Evolutionary conservation across 1,140 invertebrate species (phyloP), one percentile per base, ranked within the genome.

Genomic region (Conus ventricosus): DNA sequence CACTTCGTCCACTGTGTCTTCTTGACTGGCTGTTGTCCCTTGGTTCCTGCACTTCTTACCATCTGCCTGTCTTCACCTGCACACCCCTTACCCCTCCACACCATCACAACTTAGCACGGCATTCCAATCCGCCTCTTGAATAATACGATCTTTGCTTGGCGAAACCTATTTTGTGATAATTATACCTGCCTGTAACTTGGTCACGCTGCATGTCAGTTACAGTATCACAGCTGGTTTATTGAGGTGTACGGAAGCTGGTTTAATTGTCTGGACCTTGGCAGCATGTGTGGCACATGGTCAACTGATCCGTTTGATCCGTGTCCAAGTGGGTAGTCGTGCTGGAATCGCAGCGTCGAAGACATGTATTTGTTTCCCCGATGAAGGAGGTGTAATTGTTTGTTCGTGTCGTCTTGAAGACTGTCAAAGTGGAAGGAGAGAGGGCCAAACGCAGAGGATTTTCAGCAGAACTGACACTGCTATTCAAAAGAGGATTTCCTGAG

Each of bases 361-460:
- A 54, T 51, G 54, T 54, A 54, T 20, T 17, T 23, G 20, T 53
- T 81, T 54, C 27, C 27, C 51, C 51, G 20, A 51, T 81, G 78
- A 54, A 20, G 78, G 51, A 54, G 78, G 7, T 71, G 67, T 23
- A 71, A 23, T 71, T 71, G 67, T 71, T 71, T 8, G 67, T 71
- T 71, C 5, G 67, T 10, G 23, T 71, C 5, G 11, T 54, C 39
- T 20, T 51, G 54, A 54, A 81, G 39, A 81, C 39, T 4, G 27
- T 54, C 78, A 81, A 39, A 81, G 7, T 81, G 78, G 78, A 81
- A 54, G 78, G 51, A 6, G 78, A 81, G 11, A 81, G 78, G 39
- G 78, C 25, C 78, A 7, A 23, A 39, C 25, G 8, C 76, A 81
- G 15, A 81, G 78, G 78, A n/a, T n/a, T n/a, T n/a, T n/a, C n/a